Conservation (phyloP, 2,113 vertebrate species). For the Morone saxatilis region DNA sequence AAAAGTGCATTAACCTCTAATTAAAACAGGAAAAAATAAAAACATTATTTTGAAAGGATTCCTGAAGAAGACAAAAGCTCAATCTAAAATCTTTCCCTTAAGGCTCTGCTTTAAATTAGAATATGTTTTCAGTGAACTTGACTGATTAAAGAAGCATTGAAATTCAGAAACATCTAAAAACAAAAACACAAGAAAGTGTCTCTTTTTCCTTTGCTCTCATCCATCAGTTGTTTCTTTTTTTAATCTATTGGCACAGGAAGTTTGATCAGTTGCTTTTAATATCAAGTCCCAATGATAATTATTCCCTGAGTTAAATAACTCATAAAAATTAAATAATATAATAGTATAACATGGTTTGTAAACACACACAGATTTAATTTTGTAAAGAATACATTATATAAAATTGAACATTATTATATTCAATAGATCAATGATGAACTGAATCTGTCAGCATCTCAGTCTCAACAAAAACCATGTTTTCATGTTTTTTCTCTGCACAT, state of each 20-base stretch:
- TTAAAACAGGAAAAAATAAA: constrained; percentile 28
- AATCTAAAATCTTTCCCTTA: constrained; percentile 28
- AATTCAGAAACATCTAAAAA: constrained; percentile 37
- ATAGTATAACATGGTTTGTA: background rate
- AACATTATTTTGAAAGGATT: constrained; percentile 12
- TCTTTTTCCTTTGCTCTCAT: background rate
- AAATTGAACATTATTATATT: constrained; percentile 4
- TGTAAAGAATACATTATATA: background rate
- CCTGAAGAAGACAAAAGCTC: constrained; percentile 44
- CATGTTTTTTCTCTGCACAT: constrained; percentile 15
- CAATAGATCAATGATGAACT: constrained; percentile 37
- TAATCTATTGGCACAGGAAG: too few species aligned
- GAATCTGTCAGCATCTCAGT: constrained; percentile 41
- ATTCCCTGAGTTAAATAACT: background rate
- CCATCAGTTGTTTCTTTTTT: background rate
- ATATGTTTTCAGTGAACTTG: constrained; percentile 25
- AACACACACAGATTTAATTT: background rate
- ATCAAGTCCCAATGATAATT: background rate
- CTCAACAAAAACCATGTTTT: constrained; percentile 8
- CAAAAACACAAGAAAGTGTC: background rate
- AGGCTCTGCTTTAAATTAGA: constrained; percentile 34
- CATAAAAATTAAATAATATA: background rate
- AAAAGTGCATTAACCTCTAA: constrained; percentile 39
- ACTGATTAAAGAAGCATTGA: constrained; percentile 41
- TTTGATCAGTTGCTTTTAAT: too few species aligned